A percentile compares a stretch with the other conserved stretches of the same genome.
Conservation (phyloP, 2,113 vertebrate species). For the Danionella cerebrum region DNA sequence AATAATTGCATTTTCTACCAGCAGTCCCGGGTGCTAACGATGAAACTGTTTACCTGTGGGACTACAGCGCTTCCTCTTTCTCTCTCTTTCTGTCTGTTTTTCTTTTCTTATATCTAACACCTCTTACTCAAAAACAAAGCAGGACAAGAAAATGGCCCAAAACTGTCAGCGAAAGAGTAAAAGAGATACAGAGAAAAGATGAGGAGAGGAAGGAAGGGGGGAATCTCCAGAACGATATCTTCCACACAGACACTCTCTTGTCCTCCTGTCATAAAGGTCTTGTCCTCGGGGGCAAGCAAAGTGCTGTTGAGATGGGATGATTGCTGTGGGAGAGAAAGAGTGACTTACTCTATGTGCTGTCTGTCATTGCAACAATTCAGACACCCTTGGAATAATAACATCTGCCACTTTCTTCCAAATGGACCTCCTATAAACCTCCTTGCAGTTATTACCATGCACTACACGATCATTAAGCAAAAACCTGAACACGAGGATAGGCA, state of each 20-base stretch:
- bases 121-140: background rate
- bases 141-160: slow-evolving; percentile 11
- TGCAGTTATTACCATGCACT: background rate
- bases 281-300: slow-evolving; percentile 22
- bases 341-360: background rate
- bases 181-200: background rate
- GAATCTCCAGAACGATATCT: slow-evolving; percentile 14
- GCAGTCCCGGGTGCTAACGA: slow-evolving; percentile 45
- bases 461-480: background rate
- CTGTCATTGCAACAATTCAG: slow-evolving; percentile 21
- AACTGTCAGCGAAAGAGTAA: slow-evolving; percentile 18
- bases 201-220: background rate
- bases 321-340: background rate
- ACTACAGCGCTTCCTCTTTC: background rate
- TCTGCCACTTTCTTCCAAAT: background rate
- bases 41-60: slow-evolving; percentile 39
- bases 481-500: background rate
- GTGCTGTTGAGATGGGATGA: slow-evolving; percentile 20
- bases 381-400: background rate
- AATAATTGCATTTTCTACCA: slow-evolving; percentile 56
- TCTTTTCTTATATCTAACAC: background rate
- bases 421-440: background rate
- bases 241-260: slow-evolving; percentile 18
- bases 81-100: background rate
- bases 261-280: slow-evolving; percentile 31